Base-by-base conservation (phyloP, 2,888 invertebrate genomes). In the Dicyrtomina minuta region DNA sequence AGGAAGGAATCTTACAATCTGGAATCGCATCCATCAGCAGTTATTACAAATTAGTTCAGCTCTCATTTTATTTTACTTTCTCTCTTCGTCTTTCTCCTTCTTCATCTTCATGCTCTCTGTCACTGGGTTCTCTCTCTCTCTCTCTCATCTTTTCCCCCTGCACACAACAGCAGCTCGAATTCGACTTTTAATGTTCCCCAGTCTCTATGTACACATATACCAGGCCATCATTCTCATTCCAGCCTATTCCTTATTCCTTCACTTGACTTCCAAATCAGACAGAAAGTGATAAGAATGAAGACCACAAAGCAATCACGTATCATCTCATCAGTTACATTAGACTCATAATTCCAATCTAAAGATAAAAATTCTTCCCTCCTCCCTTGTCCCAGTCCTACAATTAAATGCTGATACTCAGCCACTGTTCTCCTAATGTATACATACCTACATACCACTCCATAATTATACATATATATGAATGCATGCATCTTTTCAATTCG, bases 1-100 rank as follows among this genome's bases (percentile, higher is more conserved):
- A 49, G 49, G 66, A 53, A 22, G 60, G 59, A 65, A 70, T 62
- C 44, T 68, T 72, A 51, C 65, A 67, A 72, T 70, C 62, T 66
- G 49, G 58, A 61, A 33, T 66, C 51, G 56, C 70, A 72, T 70
- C 70, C 66, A 71, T 71, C 67, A 70, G 67, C 71, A 71, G 65
- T 64, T 69, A 70, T 71, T 67, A 71, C 69, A 68, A 68, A 67
- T 72, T 62, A 67, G 67, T 60, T 62, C 60, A 66, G 53, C 66
- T 70, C 67, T 73, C 73, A 70, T 64, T 71, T 71, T 64, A 72
- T 73, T 69, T 73, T 68, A 70, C 62, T 69, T 62, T 74, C 69
- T 39, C 61, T 20, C 64, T 41, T 41, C 22, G 5, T 26, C 61
- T 41, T 39, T 15, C 44, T 46, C 44, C 46, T 26, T 27, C 33